Evolutionary conservation across 2,797 vertebrate genomes (phyloP).

Genomic region (Amniataba percoides): DNA sequence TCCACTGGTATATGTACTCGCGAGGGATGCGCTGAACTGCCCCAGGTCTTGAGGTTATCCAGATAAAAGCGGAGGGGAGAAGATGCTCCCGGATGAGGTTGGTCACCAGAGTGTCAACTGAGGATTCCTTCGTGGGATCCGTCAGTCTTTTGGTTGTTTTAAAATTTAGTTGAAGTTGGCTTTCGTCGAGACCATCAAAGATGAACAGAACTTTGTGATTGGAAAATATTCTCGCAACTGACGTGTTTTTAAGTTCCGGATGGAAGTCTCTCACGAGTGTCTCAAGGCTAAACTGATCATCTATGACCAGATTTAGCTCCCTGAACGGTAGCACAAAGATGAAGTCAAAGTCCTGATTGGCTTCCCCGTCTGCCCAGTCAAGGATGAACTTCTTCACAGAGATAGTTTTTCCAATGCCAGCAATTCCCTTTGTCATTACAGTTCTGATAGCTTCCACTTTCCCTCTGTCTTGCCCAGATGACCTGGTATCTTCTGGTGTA

Average conservation of each 20-base stretch:
- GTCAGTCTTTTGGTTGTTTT: neutral
- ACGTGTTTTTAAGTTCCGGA: slow-evolving; percentile 36
- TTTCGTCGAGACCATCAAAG: slow-evolving; percentile 69
- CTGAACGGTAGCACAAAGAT: slow-evolving; percentile 63
- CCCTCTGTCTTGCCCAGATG: neutral
- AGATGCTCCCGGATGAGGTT: slow-evolving; percentile 52
- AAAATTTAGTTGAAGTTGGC: slow-evolving; percentile 53
- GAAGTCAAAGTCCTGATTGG: slow-evolving; percentile 53
- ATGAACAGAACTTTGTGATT: slow-evolving; percentile 54
- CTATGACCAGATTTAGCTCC: slow-evolving; percentile 55
- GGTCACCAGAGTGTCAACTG: slow-evolving; percentile 56
- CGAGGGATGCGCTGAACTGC: slow-evolving; percentile 21
- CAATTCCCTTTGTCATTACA: slow-evolving; percentile 69
- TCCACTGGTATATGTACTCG: neutral
- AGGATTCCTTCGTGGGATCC: slow-evolving; percentile 15
- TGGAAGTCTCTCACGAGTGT: slow-evolving; percentile 51
- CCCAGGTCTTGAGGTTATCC: slow-evolving; percentile 70
- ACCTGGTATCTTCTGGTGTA: neutral
- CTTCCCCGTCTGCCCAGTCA: slow-evolving; percentile 63
- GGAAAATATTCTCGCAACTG: neutral
- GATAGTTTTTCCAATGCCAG: slow-evolving; percentile 70
- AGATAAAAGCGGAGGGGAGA: slow-evolving; percentile 52
- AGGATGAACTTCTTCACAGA: slow-evolving; percentile 71
- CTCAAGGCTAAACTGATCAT: slow-evolving; percentile 33
- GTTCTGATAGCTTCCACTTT: neutral